phyloP scores from a whole-genome alignment of 2,888 invertebrate species.

The Hanleya hanleyi region DNA sequence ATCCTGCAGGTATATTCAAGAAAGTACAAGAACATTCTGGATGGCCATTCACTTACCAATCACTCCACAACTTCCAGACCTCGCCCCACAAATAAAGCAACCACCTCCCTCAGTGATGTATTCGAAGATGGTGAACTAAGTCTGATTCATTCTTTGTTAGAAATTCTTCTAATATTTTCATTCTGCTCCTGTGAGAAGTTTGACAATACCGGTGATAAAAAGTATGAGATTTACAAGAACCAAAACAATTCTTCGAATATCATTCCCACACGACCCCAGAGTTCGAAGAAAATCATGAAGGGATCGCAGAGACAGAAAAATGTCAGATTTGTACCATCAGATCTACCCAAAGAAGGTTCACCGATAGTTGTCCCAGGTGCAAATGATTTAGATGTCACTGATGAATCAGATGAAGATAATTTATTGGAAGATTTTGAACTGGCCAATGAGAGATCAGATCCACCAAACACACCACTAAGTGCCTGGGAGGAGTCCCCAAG shows the following conservation, averaged over 20 bases:
- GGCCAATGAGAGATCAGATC: too few species aligned
- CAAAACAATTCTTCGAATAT: neutral
- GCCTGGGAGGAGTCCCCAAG: too few species aligned
- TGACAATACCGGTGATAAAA: neutral
- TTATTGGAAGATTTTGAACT: too few species aligned
- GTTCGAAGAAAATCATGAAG: neutral
- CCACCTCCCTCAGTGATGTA: slow-evolving; percentile 19
- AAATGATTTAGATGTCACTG: neutral
- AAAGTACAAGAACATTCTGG: neutral
- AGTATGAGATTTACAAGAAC: neutral
- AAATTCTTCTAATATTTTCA: slow-evolving; percentile 39
- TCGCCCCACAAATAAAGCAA: too few species aligned
- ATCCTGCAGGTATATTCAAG: slow-evolving; percentile 20
- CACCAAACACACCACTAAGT: too few species aligned
- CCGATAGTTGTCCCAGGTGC: neutral
- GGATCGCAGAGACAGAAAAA: neutral
- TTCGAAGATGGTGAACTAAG: slow-evolving; percentile 43
- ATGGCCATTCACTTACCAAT: too few species aligned
- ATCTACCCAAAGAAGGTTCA: neutral
- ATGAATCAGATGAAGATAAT: neutral
- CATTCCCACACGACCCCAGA: neutral
- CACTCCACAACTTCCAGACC: too few species aligned
- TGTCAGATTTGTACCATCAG: neutral
- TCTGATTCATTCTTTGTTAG: slow-evolving; percentile 37
- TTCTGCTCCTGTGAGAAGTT: slow-evolving; percentile 47